Base-by-base conservation (phyloP, 2,113 vertebrate species). In the Gobiocypris rarus region DNA sequence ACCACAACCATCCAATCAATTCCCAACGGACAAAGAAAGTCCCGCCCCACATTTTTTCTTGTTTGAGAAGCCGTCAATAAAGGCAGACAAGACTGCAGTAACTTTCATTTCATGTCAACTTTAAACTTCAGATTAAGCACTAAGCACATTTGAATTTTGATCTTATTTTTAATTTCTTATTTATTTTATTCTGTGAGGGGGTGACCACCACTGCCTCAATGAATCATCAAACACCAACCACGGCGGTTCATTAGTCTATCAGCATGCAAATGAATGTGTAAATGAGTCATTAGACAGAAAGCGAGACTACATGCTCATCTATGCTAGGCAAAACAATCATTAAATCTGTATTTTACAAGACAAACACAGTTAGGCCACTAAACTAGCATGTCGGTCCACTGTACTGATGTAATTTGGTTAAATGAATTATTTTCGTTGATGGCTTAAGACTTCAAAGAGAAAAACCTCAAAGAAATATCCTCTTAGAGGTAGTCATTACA, bases 401-500 rank as follows among this genome's bases (percentile, higher is more conserved):
- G 48, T 81, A 81, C 90, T 87, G 87, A 43, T 89, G 81, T 92
- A 89, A 92, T 90, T 86, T 91, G 91, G 89, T 89, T 90, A 90
- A 83, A 91, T 87, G 67, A 87, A 89, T 84, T 38, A 87, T 75
- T 89, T 93, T 92, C 90, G 86, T 82, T 90, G 86, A 56, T 69
- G 81, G 22, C 45, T 48, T 48, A n/a, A 17, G 26, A 56, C 85
- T 85, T 86, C 89, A 93, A 93, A 91, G 81, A 75, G 58, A 89
- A 79, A 88, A 86, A 83, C 89, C 88, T 87, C 24, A 89, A 73
- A 1, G 2, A 84, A 78, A 89, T 59, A 28, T 92, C 67, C 75
- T 86, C 85, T 82, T 65, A 78, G 80, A 84, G 73, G 81, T 73
- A 31, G 3, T 38, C 22, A 81, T 81, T 81, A 70, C 79, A 38